Conservation (phyloP, 2,113 vertebrate genomes). For the Cyanistes caeruleus region DNA sequence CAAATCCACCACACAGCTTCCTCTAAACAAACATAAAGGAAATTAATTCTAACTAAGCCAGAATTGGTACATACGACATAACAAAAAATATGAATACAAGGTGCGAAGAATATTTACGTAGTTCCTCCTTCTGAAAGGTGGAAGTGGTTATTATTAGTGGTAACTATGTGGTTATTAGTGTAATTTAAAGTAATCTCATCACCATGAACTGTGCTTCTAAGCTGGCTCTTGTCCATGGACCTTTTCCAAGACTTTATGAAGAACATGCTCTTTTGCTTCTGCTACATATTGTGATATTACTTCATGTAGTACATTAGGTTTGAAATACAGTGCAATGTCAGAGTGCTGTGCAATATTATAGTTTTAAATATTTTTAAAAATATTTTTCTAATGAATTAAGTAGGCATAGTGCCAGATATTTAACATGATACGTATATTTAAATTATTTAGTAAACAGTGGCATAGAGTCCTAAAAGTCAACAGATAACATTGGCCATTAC, state of each 20-base stretch:
- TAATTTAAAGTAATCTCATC: neutral
- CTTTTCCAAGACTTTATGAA: neutral
- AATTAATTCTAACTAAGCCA: neutral
- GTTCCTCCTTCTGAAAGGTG: neutral
- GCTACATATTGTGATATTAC: neutral
- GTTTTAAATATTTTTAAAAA: neutral
- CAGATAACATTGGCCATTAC: neutral
- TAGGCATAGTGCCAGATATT: neutral
- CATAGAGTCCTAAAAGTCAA: neutral
- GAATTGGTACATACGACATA: neutral
- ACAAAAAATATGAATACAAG: neutral
- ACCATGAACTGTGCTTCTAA: neutral
- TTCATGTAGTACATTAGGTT: neutral
- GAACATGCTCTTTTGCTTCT: neutral
- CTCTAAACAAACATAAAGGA: neutral
- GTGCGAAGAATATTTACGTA: neutral
- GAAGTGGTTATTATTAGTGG: neutral
- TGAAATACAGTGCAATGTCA: neutral
- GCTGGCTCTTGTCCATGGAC: neutral
- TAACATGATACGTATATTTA: neutral
- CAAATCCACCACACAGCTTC: neutral
- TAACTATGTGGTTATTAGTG: neutral
- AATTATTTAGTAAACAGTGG: neutral
- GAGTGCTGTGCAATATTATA: neutral
- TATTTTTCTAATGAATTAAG: neutral